A percentile compares a stretch with the other conserved stretches of the same genome.
Conservation (phyloP, 92 coral and sea anemone genomes). For the Parazoanthus darwini region DNA sequence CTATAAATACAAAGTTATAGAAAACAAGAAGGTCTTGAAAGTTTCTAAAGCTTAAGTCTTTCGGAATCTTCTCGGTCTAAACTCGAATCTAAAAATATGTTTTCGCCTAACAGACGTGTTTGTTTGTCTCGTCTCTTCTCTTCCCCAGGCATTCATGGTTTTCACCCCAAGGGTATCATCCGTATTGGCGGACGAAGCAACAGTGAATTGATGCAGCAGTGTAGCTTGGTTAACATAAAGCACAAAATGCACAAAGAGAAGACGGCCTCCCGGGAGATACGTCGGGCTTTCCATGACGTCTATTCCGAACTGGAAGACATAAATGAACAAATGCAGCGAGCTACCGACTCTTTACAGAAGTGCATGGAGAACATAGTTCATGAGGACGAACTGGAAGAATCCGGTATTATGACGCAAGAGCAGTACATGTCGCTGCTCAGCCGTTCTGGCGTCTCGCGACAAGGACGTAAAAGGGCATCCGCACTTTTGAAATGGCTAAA, state of each 20-base stretch:
- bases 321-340: slow-evolving; percentile 62
- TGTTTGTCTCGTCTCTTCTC: not conserved
- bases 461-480: slow-evolving; percentile 32
- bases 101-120: too few species aligned
- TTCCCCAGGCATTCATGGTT: slow-evolving; percentile 68
- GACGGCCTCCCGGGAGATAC: slow-evolving; percentile 61
- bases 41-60: too few species aligned
- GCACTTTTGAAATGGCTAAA: slow-evolving; percentile 79
- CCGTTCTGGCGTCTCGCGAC: slow-evolving; percentile 13
- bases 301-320: slow-evolving; percentile 67
- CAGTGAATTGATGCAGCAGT: slow-evolving; percentile 72
- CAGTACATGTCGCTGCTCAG: slow-evolving; percentile 59
- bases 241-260: slow-evolving; percentile 61
- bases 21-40: too few species aligned
- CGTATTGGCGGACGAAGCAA: slow-evolving; percentile 93
- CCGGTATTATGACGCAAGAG: slow-evolving; percentile 61
- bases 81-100: too few species aligned
- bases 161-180: slow-evolving; percentile 82
- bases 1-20: too few species aligned
- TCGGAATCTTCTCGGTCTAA: not conserved
- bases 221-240: slow-evolving; percentile 68
- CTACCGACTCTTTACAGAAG: slow-evolving; percentile 74
- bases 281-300: slow-evolving; percentile 66
- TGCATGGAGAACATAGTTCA: slow-evolving; percentile 81
- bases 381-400: slow-evolving; percentile 55